Percentiles rank a stretch among this genome's conserved stretches.
Conservation (phyloP, 1,140 invertebrate genomes). For the Lithobius niger region DNA sequence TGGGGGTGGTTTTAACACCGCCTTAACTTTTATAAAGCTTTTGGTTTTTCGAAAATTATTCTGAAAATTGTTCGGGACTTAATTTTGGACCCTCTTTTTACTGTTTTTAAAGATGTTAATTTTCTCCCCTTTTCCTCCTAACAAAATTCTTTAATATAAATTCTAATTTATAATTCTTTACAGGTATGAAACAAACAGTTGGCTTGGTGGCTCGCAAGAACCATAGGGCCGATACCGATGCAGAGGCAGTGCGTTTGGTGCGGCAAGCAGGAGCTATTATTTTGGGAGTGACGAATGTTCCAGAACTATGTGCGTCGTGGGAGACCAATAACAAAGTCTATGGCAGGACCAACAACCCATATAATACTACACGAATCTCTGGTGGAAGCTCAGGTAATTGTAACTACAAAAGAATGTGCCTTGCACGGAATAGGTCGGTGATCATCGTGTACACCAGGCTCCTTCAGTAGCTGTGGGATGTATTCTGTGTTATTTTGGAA, state of each 20-base stretch:
- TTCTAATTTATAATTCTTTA: background rate
- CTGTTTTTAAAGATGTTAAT: too few species aligned
- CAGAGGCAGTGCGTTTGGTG: constrained; percentile 45
- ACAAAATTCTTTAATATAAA: background rate
- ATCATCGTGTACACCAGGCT: too few species aligned
- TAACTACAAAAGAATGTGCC: too few species aligned
- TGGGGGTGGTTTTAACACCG: too few species aligned
- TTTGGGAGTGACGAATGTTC: constrained; percentile 64
- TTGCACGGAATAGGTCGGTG: too few species aligned
- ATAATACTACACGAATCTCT: constrained; percentile 66
- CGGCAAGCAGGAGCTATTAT: constrained; percentile 58
- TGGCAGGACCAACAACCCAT: constrained; percentile 74
- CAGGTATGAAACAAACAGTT: constrained; percentile 36
- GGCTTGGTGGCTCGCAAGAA: constrained; percentile 36
- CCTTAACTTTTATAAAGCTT: too few species aligned
- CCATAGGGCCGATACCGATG: constrained; percentile 46
- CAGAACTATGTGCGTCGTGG: constrained; percentile 70
- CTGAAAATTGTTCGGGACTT: too few species aligned
- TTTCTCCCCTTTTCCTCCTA: too few species aligned
- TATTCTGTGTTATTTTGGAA: too few species aligned
- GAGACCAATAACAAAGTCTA: constrained; percentile 78
- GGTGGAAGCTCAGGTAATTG: constrained; percentile 56
- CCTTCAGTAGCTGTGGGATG: too few species aligned
- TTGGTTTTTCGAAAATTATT: too few species aligned
- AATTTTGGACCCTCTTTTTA: too few species aligned